A percentile compares a stretch with the other conserved stretches of the same genome.
phyloP scores from a whole-genome alignment of 2,113 vertebrate species.

The Eonycteris spelaea region DNA sequence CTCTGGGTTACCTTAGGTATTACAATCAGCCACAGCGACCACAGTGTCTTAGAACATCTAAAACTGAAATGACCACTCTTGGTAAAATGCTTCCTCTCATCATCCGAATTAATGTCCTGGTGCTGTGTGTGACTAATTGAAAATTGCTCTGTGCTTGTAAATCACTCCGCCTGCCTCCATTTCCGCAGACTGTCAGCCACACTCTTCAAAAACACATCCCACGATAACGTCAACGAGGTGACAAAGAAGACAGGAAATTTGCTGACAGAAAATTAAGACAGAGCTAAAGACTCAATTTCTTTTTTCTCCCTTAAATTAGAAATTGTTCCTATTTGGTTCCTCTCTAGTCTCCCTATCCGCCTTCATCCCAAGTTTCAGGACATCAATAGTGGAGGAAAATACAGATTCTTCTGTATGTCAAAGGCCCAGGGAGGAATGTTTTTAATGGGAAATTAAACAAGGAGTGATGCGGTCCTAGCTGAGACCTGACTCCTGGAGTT shows the following conservation, averaged over 20 bases:
- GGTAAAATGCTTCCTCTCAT: not conserved
- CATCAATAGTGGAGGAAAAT: not conserved
- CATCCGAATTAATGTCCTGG: not conserved
- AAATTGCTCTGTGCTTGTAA: not conserved
- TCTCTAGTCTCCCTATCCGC: not conserved
- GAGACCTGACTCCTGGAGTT: not conserved
- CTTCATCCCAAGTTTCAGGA: not conserved
- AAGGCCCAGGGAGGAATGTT: not conserved
- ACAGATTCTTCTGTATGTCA: not conserved
- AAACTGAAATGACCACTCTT: not conserved
- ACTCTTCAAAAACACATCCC: not conserved
- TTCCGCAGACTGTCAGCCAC: accelerated
- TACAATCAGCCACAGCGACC: not conserved
- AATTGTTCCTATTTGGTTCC: not conserved
- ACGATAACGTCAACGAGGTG: not conserved
- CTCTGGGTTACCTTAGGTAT: not conserved
- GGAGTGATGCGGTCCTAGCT: not conserved
- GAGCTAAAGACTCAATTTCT: not conserved
- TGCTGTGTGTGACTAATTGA: not conserved
- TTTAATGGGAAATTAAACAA: not conserved
- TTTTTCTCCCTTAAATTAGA: not conserved
- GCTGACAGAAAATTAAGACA: not conserved
- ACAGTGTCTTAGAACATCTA: not conserved
- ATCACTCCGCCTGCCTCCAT: not conserved
- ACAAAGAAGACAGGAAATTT: not conserved